Base-by-base conservation (phyloP, 2,888 invertebrate species). In the Cryptophagus acutangulus region DNA sequence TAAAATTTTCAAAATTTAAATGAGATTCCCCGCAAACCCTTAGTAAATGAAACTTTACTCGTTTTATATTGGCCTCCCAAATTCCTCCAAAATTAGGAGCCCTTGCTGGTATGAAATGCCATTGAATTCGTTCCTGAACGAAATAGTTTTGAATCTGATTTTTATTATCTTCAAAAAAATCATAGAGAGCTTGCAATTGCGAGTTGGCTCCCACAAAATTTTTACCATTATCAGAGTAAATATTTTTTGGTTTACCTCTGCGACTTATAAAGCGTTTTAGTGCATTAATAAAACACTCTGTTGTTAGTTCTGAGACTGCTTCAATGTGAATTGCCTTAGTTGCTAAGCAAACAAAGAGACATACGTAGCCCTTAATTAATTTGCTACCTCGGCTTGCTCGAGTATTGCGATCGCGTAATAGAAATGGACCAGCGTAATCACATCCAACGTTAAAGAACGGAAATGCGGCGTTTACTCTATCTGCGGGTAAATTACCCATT, bases 181-280 rank as follows among this genome's bases (percentile, higher is more conserved):
- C n/a, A n/a, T n/a, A n/a, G n/a, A n/a, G n/a, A n/a, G n/a, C n/a
- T n/a, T n/a, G n/a, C n/a, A n/a, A n/a, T n/a, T n/a, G n/a, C n/a
- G n/a, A n/a, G n/a, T n/a, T n/a, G n/a, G n/a, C n/a, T n/a, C n/a
- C n/a, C n/a, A n/a, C n/a, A n/a, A n/a, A n/a, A n/a, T n/a, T n/a
- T n/a, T n/a, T n/a, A n/a, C n/a, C n/a, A n/a, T n/a, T n/a, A n/a
- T n/a, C n/a, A n/a, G n/a, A n/a, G n/a, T n/a, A n/a, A n/a, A n/a
- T n/a, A n/a, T n/a, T n/a, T n/a, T 16, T 10, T 17, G 40, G 40
- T 12, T 40, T 37, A n/a, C 41, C 41, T 33, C 40, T 30, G 26
- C 43, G 35, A 24, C 38, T 6, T 28, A 38, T 30, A 33, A 49
- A 46, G 33, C 43, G 26, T 10, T 30, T 30, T n/a, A n/a, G n/a